Percentiles rank a stretch among this genome's conserved stretches.
Conservation (phyloP, 2,113 vertebrate species). For the Trinectes maculatus region DNA sequence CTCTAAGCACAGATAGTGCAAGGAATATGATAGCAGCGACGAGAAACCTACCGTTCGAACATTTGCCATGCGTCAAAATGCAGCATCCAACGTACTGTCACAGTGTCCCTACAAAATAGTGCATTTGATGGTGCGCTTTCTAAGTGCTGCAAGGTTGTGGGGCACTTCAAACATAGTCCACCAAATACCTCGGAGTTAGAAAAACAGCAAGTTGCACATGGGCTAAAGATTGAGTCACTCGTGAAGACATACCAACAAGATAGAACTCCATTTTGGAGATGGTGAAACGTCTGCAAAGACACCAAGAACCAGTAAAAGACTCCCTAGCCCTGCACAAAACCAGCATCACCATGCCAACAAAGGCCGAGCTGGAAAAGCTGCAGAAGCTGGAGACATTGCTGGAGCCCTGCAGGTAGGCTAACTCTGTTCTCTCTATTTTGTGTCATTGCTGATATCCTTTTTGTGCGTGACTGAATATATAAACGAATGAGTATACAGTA, state of each 20-base stretch:
- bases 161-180: background rate
- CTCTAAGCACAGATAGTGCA: background rate
- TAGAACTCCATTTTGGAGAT: background rate
- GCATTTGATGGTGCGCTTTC: background rate
- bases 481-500: too few species aligned
- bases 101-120: background rate
- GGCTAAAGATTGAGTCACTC: background rate
- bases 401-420: background rate
- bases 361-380: background rate
- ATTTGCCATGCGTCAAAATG: background rate
- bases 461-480: too few species aligned
- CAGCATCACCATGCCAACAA: background rate
- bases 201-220: background rate
- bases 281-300: background rate
- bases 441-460: too few species aligned
- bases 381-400: background rate
- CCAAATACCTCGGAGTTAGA: background rate
- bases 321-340: too few species aligned
- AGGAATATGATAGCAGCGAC: background rate
- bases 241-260: background rate
- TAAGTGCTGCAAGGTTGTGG: background rate
- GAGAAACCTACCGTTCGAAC: background rate
- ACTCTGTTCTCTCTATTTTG: too few species aligned
- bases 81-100: background rate
- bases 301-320: background rate